Percentiles rank a stretch among this genome's conserved stretches.
phyloP scores from a whole-genome alignment of 2,113 vertebrate genomes.

The Rana temporaria region DNA sequence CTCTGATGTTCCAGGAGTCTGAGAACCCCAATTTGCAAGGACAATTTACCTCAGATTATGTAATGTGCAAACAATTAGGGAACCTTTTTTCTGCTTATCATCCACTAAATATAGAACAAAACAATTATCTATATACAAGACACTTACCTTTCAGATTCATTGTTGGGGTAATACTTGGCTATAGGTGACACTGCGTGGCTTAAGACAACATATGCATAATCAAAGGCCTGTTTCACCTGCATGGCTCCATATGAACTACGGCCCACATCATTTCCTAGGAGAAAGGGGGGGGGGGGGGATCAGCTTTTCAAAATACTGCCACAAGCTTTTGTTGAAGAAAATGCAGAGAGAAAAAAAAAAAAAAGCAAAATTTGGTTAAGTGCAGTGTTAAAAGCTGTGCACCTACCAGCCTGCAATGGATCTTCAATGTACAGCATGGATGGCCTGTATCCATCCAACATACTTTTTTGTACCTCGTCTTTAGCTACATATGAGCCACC shows the following conservation, averaged over 20 bases:
- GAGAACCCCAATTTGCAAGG: too few relatives aligned
- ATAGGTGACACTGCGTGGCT: slow-evolving; percentile 94
- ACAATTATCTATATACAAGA: background rate
- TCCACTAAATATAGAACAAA: too few relatives aligned
- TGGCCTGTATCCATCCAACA: slow-evolving; percentile 95
- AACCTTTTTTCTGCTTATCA: too few relatives aligned
- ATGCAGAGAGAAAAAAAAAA: background rate
- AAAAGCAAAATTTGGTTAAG: background rate
- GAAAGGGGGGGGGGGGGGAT: too few relatives aligned
- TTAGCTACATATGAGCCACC: slow-evolving; percentile 97
- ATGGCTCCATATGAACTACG: slow-evolving; percentile 98
- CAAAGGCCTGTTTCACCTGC: slow-evolving; percentile 98
- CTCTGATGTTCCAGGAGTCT: too few relatives aligned
- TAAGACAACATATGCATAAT: slow-evolving; percentile 94
- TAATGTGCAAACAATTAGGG: too few relatives aligned
- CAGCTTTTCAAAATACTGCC: too few relatives aligned
- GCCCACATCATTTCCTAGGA: slow-evolving; percentile 92
- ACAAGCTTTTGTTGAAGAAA: too few relatives aligned
- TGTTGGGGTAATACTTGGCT: slow-evolving; percentile 95
- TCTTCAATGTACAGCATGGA: slow-evolving; percentile 99
- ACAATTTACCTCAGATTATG: too few relatives aligned
- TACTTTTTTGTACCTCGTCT: slow-evolving; percentile 95
- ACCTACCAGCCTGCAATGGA: slow-evolving; percentile 91
- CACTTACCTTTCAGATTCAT: slow-evolving; percentile 91
- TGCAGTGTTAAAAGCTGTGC: background rate